Evolutionary conservation across 2,888 invertebrate genomes (phyloP).

Genomic region (Mythimna vitellina): DNA sequence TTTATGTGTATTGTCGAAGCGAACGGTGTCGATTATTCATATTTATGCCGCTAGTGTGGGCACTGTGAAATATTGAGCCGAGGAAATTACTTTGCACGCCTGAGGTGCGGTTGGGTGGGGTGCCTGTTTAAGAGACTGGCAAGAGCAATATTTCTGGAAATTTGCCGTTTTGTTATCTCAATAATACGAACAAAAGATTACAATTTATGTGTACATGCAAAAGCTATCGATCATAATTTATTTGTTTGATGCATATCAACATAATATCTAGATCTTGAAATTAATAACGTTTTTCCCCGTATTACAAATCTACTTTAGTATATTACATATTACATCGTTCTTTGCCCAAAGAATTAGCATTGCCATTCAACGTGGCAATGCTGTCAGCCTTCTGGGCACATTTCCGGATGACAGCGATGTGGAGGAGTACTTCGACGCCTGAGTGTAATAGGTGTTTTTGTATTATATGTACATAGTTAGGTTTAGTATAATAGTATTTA

Average conservation of each 20-base stretch:
- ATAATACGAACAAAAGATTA: not conserved
- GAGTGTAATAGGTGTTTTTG: no score
- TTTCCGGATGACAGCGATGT: no score
- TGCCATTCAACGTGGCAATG: no score
- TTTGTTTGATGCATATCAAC: not conserved
- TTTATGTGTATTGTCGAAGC: constrained; percentile 79
- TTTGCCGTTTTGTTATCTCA: no score
- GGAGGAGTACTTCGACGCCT: no score
- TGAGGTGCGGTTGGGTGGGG: constrained; percentile 62
- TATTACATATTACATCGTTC: no score
- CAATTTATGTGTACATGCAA: not conserved
- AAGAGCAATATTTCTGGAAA: not conserved
- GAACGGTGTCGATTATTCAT: constrained; percentile 81
- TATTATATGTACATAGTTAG: no score
- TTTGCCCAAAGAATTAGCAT: no score
- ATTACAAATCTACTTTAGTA: not conserved
- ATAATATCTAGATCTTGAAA: not conserved
- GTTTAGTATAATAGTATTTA: no score
- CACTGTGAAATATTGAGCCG: constrained; percentile 76
- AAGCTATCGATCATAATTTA: constrained; percentile 9
- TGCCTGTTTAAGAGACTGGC: not conserved
- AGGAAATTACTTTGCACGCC: constrained; percentile 78
- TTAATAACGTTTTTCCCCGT: not conserved
- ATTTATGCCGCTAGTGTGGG: constrained; percentile 80
- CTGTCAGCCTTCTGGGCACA: no score